Evolutionary conservation across 1,140 invertebrate genomes (phyloP).

Genomic region (Drosophila arawakana): DNA sequence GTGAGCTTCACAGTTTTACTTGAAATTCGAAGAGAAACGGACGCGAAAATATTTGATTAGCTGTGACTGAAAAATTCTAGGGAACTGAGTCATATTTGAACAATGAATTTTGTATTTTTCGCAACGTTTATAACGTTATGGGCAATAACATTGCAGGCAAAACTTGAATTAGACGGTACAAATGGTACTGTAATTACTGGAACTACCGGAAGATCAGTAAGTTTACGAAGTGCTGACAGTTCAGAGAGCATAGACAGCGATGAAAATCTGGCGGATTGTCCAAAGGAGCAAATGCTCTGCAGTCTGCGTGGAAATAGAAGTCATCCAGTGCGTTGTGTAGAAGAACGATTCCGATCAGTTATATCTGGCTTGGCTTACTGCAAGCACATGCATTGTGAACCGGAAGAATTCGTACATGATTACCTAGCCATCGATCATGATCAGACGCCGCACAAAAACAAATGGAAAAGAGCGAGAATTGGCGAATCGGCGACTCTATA

Average conservation of each 20-base stretch:
- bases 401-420: constrained; percentile 61
- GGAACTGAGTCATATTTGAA: constrained; percentile 51
- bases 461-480: constrained; percentile 61
- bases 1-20: constrained; percentile 32
- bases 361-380: constrained; percentile 36
- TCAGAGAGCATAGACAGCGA: not conserved
- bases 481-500: constrained; percentile 58
- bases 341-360: not conserved
- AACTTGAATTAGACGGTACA: too few species aligned
- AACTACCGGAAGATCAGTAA: too few species aligned
- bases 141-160: not conserved
- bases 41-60: constrained; percentile 31
- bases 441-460: constrained; percentile 62
- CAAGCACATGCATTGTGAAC: constrained; percentile 47
- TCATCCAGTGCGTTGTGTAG: not conserved
- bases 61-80: constrained; percentile 13
- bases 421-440: constrained; percentile 60
- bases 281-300: constrained; percentile 36
- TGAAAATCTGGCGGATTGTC: constrained; percentile 10
- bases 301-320: not conserved
- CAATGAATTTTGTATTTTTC: constrained; percentile 41
- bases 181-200: too few species aligned
- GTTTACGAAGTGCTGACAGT: not conserved
- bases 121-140: constrained; percentile 23
- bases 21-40: constrained; percentile 44